Percentiles rank a stretch among this genome's conserved stretches.
Evolutionary conservation across 2,888 invertebrate genomes (phyloP).

Genomic region (Cephus sareptanus): DNA sequence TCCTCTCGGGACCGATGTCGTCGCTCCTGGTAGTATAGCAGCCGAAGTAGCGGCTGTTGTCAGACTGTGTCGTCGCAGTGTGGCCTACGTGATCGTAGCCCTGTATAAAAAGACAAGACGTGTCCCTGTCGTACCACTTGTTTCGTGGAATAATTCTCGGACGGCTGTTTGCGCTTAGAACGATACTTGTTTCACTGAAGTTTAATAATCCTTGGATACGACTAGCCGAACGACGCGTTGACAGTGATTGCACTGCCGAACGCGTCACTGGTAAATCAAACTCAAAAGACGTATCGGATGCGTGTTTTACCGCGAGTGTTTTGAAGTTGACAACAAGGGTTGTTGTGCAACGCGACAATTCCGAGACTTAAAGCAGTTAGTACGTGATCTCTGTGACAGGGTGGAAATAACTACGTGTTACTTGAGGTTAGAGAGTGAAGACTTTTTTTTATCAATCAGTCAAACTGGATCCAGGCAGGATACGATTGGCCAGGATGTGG

Average conservation of each 20-base stretch:
- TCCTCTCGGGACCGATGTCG: constrained; percentile 36
- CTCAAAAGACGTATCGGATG: neutral
- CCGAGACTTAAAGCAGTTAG: neutral
- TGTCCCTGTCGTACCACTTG: constrained; percentile 31
- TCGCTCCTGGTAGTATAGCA: constrained; percentile 42
- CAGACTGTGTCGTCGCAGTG: constrained; percentile 24
- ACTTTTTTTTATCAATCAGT: neutral
- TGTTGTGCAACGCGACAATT: neutral
- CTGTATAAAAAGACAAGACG: constrained; percentile 47
- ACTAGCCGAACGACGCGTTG: neutral
- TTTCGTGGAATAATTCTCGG: constrained; percentile 20
- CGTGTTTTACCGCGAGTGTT: neutral
- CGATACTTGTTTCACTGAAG: neutral
- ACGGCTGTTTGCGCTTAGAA: neutral
- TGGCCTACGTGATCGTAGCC: constrained; percentile 50
- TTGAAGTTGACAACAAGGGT: neutral
- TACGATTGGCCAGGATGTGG: constrained; percentile 48
- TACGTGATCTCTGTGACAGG: neutral
- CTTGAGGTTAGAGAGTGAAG: neutral
- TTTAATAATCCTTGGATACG: neutral
- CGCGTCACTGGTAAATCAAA: neutral
- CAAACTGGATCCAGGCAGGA: neutral
- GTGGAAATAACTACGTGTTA: neutral
- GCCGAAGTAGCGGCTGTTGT: neutral
- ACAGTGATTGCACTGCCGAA: neutral